A percentile compares a stretch with the other conserved stretches of the same genome.
phyloP scores from a whole-genome alignment of 2,113 vertebrate species.

The Proterorhinus semilunaris region DNA sequence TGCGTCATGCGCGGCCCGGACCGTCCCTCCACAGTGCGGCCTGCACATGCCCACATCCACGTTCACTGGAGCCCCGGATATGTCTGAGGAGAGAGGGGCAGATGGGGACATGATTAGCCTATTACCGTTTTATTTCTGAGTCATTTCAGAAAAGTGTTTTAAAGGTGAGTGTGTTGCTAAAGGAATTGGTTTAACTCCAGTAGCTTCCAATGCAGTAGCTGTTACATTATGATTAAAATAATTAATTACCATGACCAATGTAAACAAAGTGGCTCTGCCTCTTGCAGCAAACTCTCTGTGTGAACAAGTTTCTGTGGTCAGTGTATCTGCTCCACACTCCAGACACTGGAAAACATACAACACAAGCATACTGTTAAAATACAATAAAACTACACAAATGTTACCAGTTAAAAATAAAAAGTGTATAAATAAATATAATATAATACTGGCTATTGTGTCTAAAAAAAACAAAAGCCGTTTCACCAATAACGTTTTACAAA shows the following conservation, averaged over 20 bases:
- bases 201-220: too few species aligned
- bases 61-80: conserved; percentile 76
- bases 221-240: neutral
- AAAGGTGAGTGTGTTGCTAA: neutral
- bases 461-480: neutral
- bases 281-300: conserved; percentile 77
- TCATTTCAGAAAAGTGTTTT: neutral
- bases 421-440: too few species aligned
- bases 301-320: conserved; percentile 68
- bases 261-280: conserved; percentile 75
- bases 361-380: neutral
- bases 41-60: conserved; percentile 74
- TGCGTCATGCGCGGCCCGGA: conserved; percentile 30
- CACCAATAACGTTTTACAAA: neutral
- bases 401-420: neutral
- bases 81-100: conserved; percentile 52
- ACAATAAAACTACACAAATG: neutral
- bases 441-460: too few species aligned
- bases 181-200: neutral
- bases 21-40: conserved; percentile 66
- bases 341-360: conserved; percentile 51
- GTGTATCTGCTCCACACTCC: conserved; percentile 44
- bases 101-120: neutral
- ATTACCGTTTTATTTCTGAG: neutral
- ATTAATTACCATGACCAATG: conserved; percentile 69